Base-by-base conservation (phyloP, 2,888 invertebrate genomes). In the Aleiodes testaceus region DNA sequence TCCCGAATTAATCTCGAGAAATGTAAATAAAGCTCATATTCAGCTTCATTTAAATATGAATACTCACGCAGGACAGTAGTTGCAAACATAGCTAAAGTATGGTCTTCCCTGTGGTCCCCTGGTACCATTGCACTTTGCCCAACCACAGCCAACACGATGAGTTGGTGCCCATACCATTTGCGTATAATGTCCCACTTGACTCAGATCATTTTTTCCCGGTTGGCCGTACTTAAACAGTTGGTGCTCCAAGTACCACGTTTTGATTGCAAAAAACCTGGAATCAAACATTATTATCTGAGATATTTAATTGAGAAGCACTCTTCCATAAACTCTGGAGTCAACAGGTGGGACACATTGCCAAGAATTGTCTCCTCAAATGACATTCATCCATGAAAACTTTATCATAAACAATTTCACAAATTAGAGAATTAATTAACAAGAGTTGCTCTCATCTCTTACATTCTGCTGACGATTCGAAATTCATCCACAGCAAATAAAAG, bases 131-230 rank as follows among this genome's bases (percentile, higher is more conserved):
- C 95, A 95, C 81, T 91, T 90, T 20, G 93, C 90, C 78, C 94
- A 88, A 0, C 94, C 94, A 80, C 95, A 95, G 45, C 95, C 94
- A 14, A 95, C 91, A 83, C 92, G 91, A 84, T 94, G 94, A 18
- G 91, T 92, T 2, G 93, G 90, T 11, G 94, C 94, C 95, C 95
- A 95, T 22, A 93, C 93, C 92, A 95, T 91, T 87, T 95, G 94
- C 0, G 94, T 94, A 85, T 94, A 95, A 87, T 95, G 95, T 0
- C 95, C 95, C 20, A 93, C 90, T 12, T 90, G 89, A 74, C 89
- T 89, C 2, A 94, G 82, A 80, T 92, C 89, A 80, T 91, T 92
- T 63, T 87, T 82, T 0, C 89, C 88, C 53, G 78, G 75, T 30
- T 90, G 87, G 0, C 93, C 94, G 81, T 92, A 95, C 0, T 91